Evolutionary conservation across 2,797 vertebrate species (phyloP).

Genomic region (Euphonia xanthogaster): DNA sequence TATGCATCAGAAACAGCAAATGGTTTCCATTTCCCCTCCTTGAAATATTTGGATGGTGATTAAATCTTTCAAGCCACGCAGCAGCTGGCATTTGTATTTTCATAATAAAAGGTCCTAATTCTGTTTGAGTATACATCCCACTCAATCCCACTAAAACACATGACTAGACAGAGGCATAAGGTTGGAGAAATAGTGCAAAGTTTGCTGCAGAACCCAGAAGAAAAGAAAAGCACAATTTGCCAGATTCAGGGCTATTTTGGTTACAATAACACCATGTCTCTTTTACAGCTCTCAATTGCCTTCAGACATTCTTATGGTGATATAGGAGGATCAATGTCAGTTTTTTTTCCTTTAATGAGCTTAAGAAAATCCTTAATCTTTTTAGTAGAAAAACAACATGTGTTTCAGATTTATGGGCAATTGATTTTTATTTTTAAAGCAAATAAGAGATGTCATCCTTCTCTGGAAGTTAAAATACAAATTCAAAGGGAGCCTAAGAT

Average conservation of each 20-base stretch:
- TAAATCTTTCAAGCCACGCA: neutral
- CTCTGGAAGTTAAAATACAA: neutral
- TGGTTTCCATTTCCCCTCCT: conserved; percentile 33
- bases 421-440: conserved; percentile 52
- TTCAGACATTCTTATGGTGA: conserved; percentile 10
- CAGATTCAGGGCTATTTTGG: neutral
- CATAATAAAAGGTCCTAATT: neutral
- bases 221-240: neutral
- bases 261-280: neutral
- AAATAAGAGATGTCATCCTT: conserved; percentile 56
- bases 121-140: neutral
- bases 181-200: neutral
- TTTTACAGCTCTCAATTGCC: neutral
- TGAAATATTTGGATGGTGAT: neutral
- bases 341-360: conserved; percentile 42
- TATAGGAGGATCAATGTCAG: neutral
- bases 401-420: conserved; percentile 48
- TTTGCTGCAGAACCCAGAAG: neutral
- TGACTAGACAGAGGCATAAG: neutral
- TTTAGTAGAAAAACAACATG: conserved; percentile 45
- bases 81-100: conserved; percentile 46
- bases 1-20: neutral
- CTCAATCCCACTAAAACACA: neutral
- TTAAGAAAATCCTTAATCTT: conserved; percentile 55
- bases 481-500: neutral